phyloP scores from a whole-genome alignment of 2,797 vertebrate species.

The Hemitrygon akajei region DNA sequence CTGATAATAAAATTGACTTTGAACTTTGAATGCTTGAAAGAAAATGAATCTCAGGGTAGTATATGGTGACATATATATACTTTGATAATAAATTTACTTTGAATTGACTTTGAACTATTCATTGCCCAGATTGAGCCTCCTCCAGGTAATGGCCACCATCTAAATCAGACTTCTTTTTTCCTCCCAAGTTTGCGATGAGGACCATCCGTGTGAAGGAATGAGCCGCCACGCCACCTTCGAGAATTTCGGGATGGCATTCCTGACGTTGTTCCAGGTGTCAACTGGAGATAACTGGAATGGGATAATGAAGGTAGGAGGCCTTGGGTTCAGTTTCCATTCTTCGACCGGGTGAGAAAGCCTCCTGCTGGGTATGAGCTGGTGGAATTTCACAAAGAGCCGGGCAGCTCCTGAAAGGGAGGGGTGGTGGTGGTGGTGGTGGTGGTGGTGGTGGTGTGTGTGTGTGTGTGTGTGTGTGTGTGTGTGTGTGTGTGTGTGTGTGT shows the following conservation, averaged over 20 bases:
- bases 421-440: too few relatives aligned
- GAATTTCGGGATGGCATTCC: slow-evolving; percentile 98
- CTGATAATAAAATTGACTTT: too few relatives aligned
- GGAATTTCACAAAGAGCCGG: not conserved
- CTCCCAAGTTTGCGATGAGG: slow-evolving; percentile 81
- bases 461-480: not conserved
- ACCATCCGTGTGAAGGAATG: slow-evolving; percentile 94
- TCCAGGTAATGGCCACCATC: not conserved
- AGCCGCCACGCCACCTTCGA: slow-evolving; percentile 95
- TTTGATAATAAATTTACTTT: too few relatives aligned
- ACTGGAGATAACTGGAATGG: slow-evolving; percentile 98
- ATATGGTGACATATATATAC: too few relatives aligned
- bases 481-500: too few relatives aligned
- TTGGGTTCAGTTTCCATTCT: not conserved
- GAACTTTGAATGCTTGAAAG: too few relatives aligned
- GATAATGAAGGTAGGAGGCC: slow-evolving; percentile 86
- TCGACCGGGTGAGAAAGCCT: not conserved
- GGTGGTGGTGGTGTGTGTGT: not conserved
- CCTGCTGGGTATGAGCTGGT: not conserved
- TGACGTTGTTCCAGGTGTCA: slow-evolving; percentile 94
- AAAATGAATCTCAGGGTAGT: too few relatives aligned
- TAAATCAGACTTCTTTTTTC: not conserved
- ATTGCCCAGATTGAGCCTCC: not conserved
- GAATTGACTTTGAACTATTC: too few relatives aligned
- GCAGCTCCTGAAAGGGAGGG: too few relatives aligned